Base-by-base conservation (phyloP, 2,113 vertebrate species). In the Vulpes ferrilata region DNA sequence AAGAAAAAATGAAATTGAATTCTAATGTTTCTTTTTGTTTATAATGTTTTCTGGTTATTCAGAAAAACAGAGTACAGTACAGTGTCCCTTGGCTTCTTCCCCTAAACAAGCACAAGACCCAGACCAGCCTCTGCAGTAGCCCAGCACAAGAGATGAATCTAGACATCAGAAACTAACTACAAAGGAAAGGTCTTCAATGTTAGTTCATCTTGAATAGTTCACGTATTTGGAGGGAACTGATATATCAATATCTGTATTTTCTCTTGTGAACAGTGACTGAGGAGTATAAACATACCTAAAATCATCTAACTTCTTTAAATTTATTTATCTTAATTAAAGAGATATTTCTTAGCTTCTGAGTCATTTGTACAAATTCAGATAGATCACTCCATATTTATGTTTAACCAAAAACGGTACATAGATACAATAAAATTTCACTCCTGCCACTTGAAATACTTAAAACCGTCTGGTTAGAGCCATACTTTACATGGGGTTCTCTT, bases 211-310 rank as follows among this genome's bases (percentile, higher is more conserved):
- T 60, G 65, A 82, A 92, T 65, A 62, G 5, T 62, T 27, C 48
- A 85, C 91, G 25, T 65, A 96, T 96, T 95, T 95, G 53, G 87
- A 74, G 69, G 59, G 32, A 97, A 78, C 79, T 79, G 59, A 87
- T 88, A 74, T 91, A 51, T n/a, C 79, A 89, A 84, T 92, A 94
- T 84, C 73, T 96, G 43, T 83, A 32, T 98, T 98, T 98, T 97
- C 88, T 93, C 74, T 80, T 90, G 62, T 93, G 79, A 81, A 60
- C 43, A 64, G 13, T 86, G 55, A 43, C 27, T 92, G 6, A 2
- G 35, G 79, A 97, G 38, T 62, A 48, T 88, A 97, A 97, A 65
- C 17, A 84, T 80, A 79, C 71, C 88, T 81, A 48, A 96, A 53
- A 25, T 20, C 20, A 20, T 2, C 1, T 1, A 90, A 92, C 35